A percentile compares a stretch with the other conserved stretches of the same genome.
These are phyloP conservation scores for Yasuhikotakia modesta DNA, from an alignment of 2,797 vertebrate species.

Conservation along the genomic window DNA sequence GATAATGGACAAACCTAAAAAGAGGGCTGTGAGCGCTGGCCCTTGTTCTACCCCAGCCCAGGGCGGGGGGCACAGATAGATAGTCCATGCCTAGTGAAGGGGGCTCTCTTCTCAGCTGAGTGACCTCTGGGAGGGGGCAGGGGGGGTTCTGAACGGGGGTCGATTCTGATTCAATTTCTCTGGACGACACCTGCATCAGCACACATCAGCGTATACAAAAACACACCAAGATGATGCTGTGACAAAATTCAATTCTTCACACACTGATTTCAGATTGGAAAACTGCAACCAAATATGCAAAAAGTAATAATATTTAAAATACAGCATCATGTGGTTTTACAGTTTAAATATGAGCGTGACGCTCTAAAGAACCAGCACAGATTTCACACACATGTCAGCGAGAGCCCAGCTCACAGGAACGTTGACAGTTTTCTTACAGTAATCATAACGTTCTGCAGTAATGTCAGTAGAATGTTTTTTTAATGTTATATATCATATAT, in stretches of 20 bases:
- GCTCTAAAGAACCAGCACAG: too few species aligned
- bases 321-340: too few species aligned
- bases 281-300: neutral
- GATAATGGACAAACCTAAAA: slow-evolving; percentile 80
- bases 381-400: too few species aligned
- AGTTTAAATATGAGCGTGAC: too few species aligned
- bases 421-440: too few species aligned
- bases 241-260: slow-evolving; percentile 46
- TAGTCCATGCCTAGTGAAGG: slow-evolving; percentile 85
- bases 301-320: neutral
- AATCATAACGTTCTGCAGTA: too few species aligned
- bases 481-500: too few species aligned
- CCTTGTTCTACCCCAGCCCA: slow-evolving; percentile 87
- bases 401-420: too few species aligned
- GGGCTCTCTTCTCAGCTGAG: slow-evolving; percentile 73
- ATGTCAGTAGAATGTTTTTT: too few species aligned
- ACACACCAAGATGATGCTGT: neutral
- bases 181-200: slow-evolving; percentile 69
- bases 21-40: slow-evolving; percentile 88
- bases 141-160: slow-evolving; percentile 67
- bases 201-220: neutral
- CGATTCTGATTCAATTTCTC: slow-evolving; percentile 78
- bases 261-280: neutral
- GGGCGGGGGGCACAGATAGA: slow-evolving; percentile 86
- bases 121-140: slow-evolving; percentile 69